Base-by-base conservation (phyloP, 2,797 vertebrate genomes). In the Falco columbarius region DNA sequence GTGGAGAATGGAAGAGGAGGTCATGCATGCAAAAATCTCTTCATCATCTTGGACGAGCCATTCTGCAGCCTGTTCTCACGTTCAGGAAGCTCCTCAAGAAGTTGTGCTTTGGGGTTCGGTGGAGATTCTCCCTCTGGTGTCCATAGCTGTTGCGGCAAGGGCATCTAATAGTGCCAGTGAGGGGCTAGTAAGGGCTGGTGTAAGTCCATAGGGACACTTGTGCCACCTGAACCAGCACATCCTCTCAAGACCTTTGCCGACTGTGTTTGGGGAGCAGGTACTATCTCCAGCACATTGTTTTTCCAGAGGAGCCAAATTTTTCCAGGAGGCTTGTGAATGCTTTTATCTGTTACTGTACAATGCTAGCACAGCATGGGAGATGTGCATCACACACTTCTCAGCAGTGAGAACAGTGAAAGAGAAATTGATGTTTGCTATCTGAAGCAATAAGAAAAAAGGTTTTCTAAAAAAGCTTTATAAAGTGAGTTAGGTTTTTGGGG, bases 401-500 rank as follows among this genome's bases (percentile, higher is more conserved):
- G 20, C 30, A 7, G 42, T 23, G 6, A 47, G 15, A 32, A 36
- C 0, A 40, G 17, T 0, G 2, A 6, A 7, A 52, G 26, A n/a
- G 4, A 40, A 73, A 24, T 8, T 18, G 7, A 10, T 52, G 12
- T 1, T 44, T 34, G 17, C 7, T 21, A 47, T 7, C 34, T 38
- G 7, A 12, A 85, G 7, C 32, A 58, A 30, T 36, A 66, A 71
- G 14, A 10, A 23, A 46, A 72, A 72, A 52, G 1, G 1, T 4
- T 36, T 12, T 9, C 38, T 56, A 4, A 47, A 62, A 73, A 16
- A 1, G 9, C 14, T 40, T 12, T 24, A 12, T 9, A 47, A 56
- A 47, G 5, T 0, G 1, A 52, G 6, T 8, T 9, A 0, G 0
- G 8, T 20, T 82, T 56, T 44, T 27, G 66, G 14, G 6, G 9